A percentile compares a stretch with the other conserved stretches of the same genome.
phyloP scores from a whole-genome alignment of 2,113 vertebrate species.

The Corydoras sp. region DNA sequence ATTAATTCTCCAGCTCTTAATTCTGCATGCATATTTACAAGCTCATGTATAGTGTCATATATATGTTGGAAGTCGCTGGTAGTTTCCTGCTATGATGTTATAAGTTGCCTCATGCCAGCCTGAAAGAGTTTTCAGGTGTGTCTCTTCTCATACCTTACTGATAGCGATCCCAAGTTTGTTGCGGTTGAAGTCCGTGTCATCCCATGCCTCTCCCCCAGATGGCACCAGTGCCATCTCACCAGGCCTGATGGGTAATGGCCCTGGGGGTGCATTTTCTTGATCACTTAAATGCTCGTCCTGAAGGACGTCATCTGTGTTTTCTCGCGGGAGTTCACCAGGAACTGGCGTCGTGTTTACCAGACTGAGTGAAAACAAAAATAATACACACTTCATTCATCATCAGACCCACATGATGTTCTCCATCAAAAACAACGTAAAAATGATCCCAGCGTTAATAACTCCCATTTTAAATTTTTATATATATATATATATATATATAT shows the following conservation, averaged over 20 bases:
- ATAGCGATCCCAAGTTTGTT: constrained; percentile 98
- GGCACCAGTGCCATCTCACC: constrained; percentile 50
- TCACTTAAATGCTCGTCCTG: constrained; percentile 96
- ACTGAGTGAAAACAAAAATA: constrained; percentile 52
- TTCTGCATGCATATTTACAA: too few species aligned
- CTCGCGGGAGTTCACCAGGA: constrained; percentile 85
- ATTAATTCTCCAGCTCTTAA: too few species aligned
- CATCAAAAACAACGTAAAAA: too few species aligned
- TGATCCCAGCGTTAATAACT: too few species aligned
- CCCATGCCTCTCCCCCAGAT: constrained; percentile 82
- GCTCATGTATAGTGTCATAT: too few species aligned
- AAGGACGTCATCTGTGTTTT: constrained; percentile 95
- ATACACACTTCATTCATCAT: neutral
- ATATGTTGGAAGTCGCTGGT: too few species aligned
- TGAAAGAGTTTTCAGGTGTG: too few species aligned
- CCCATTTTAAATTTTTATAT: too few species aligned
- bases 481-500: too few species aligned
- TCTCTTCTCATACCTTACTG: constrained; percentile 74
- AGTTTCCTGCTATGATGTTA: too few species aligned
- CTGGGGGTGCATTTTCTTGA: constrained; percentile 92
- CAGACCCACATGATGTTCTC: too few species aligned
- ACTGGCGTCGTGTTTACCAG: constrained; percentile 80
- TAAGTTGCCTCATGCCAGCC: too few species aligned
- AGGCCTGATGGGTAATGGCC: constrained; percentile 66
- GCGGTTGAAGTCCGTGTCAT: constrained; percentile 95